Evolutionary conservation across 2,113 vertebrate genomes (phyloP).

Genomic region (Gavia stellata): DNA sequence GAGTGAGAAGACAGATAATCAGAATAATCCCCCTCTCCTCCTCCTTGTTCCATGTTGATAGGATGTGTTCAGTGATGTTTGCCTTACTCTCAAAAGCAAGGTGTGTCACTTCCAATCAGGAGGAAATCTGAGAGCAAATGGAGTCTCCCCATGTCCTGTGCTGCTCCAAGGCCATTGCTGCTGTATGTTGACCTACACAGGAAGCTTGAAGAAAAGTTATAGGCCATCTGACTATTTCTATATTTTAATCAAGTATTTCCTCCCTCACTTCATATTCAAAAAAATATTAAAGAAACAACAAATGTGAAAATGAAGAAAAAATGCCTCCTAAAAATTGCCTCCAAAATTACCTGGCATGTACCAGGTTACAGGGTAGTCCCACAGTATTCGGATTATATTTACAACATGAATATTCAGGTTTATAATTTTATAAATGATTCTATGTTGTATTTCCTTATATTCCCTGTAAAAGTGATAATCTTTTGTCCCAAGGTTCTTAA

Average conservation of each 20-base stretch:
- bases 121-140: not conserved
- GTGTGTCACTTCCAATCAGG: not conserved
- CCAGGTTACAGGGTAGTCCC: not conserved
- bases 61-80: not conserved
- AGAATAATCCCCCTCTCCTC: not conserved
- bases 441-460: not conserved
- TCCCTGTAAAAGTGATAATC: not conserved
- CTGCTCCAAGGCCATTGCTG: not conserved
- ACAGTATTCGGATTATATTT: not conserved
- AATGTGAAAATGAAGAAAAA: not conserved
- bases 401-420: not conserved
- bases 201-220: not conserved
- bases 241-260: not conserved
- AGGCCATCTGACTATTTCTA: not conserved
- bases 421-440: not conserved
- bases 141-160: not conserved
- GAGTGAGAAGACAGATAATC: not conserved
- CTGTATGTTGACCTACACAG: not conserved
- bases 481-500: not conserved
- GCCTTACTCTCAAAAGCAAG: not conserved
- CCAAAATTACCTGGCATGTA: not conserved
- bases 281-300: not conserved
- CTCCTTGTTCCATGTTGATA: not conserved
- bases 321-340: not conserved
- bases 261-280: not conserved